Evolutionary conservation across 2,888 invertebrate genomes (phyloP), one percentile per base, ranked within the genome.

Genomic region (Polylopha cassiicola): DNA sequence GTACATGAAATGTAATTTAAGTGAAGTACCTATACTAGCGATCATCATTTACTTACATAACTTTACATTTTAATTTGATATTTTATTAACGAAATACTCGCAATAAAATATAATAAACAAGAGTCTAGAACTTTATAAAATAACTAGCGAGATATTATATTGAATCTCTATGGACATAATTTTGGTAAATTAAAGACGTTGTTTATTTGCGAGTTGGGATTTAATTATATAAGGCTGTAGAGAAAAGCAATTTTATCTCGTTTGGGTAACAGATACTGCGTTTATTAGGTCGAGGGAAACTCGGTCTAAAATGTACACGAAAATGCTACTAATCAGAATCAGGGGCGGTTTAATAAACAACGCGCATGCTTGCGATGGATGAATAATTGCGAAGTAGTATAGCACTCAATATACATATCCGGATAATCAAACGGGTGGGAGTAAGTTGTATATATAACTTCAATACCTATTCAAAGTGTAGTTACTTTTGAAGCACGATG

Each of bases 401-500:
- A n/a, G n/a, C n/a, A n/a, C n/a, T n/a, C n/a, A n/a, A n/a, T n/a
- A n/a, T n/a, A n/a, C n/a, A n/a, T n/a, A n/a, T n/a, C n/a, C n/a
- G n/a, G n/a, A n/a, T n/a, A 31, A 31, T 26, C 24, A 18, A 24
- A 15, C 10, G 9, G 13, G n/a, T n/a, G n/a, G n/a, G n/a, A n/a
- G n/a, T n/a, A n/a, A n/a, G n/a, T n/a, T n/a, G n/a, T n/a, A n/a
- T n/a, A n/a, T n/a, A n/a, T n/a, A n/a, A n/a, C n/a, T n/a, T n/a
- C 11, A 20, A 21, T 11, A 33, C 17, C n/a, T 10, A n/a, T n/a
- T n/a, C n/a, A n/a, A n/a, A n/a, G 39, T 43, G 54, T 46, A 44
- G 52, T 50, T 47, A 55, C 57, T 51, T 57, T 43, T 42, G 50
- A 41, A 64, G 63, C 63, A 66, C 52, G 60, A 42, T 58, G 64